A percentile compares a stretch with the other conserved stretches of the same genome.
These are phyloP conservation scores for Pentalonia nigronervosa DNA, from an alignment of 1,140 invertebrate genomes.

Conservation along the genomic window DNA sequence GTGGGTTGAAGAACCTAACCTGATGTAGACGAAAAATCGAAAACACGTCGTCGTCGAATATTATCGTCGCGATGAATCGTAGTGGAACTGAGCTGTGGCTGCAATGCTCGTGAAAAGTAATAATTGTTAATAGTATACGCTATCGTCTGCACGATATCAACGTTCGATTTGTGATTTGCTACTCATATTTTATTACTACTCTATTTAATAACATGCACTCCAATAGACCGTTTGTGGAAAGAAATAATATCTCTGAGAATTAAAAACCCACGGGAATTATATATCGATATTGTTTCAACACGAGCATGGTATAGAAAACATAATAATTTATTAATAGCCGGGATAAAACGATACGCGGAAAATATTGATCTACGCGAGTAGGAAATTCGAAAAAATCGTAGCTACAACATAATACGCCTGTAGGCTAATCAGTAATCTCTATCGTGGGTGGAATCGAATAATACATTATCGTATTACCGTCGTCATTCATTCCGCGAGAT, in stretches of 20 bases:
- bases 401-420: not conserved
- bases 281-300: not conserved
- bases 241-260: not conserved
- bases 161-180: not conserved
- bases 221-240: not conserved
- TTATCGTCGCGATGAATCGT: not conserved
- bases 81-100: not conserved
- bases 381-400: not conserved
- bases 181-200: not conserved
- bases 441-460: not conserved
- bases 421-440: not conserved
- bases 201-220: not conserved
- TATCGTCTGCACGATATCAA: not conserved
- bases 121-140: not conserved
- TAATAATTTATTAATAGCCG: not conserved
- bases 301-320: not conserved
- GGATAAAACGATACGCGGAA: not conserved
- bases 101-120: not conserved
- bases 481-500: not conserved
- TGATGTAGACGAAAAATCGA: not conserved
- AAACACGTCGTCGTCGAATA: not conserved
- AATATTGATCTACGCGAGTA: not conserved
- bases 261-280: not conserved
- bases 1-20: too few species aligned
- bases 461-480: not conserved